Conservation (phyloP, 2,888 invertebrate genomes). For the Cylindroiulus punctatus region DNA sequence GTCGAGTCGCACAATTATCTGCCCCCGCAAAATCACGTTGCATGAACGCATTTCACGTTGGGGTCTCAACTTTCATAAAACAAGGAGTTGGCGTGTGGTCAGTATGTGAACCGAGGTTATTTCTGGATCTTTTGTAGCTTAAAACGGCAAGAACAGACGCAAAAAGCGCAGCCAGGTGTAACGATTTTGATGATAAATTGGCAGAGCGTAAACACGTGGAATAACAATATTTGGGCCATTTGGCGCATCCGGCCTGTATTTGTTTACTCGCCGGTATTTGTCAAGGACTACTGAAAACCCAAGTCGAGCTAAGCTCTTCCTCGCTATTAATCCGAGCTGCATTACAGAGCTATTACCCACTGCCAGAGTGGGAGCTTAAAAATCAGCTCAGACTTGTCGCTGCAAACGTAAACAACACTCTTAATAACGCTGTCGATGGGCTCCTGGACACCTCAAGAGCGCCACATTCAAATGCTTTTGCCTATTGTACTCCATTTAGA, state of each 20-base stretch:
- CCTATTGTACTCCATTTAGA: too few relatives aligned
- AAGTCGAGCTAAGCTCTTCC: constrained; percentile 10
- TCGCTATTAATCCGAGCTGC: constrained; percentile 15
- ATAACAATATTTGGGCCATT: background rate
- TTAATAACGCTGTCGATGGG: constrained; percentile 20
- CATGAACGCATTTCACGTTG: background rate
- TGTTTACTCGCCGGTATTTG: constrained; percentile 12
- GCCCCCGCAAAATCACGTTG: background rate
- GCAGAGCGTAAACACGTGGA: background rate
- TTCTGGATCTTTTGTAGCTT: background rate
- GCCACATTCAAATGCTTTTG: too few relatives aligned
- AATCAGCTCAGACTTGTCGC: constrained; percentile 8
- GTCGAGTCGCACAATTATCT: background rate
- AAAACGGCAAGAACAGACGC: background rate
- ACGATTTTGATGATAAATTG: background rate
- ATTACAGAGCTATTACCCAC: background rate
- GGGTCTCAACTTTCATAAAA: background rate
- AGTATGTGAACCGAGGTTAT: background rate
- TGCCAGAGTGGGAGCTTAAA: background rate
- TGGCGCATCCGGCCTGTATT: constrained; percentile 7
- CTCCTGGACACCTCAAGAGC: too few relatives aligned
- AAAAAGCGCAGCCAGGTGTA: background rate
- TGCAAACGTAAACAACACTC: background rate
- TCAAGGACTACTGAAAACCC: background rate
- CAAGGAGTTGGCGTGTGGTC: background rate